Conservation (phyloP, 2,113 vertebrate species). For the Jacana jacana region DNA sequence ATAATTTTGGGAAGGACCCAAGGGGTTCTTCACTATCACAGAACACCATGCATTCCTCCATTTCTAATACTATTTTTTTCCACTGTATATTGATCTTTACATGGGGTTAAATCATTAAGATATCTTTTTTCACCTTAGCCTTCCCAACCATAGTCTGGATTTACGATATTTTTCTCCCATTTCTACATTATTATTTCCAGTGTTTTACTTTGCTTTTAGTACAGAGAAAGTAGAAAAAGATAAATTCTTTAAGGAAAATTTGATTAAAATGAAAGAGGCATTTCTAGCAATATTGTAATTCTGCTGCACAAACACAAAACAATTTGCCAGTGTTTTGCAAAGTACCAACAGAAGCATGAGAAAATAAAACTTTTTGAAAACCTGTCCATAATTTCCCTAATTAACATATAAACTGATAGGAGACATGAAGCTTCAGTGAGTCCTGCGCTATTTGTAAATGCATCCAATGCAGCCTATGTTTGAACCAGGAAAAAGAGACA, state of each 20-base stretch:
- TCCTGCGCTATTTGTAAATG: background rate
- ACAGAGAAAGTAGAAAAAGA: background rate
- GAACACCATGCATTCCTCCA: background rate
- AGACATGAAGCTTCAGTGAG: background rate
- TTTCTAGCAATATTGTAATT: background rate
- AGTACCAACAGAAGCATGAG: background rate
- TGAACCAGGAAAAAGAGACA: background rate
- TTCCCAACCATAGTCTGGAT: background rate
- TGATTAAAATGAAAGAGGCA: background rate
- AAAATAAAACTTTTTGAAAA: background rate
- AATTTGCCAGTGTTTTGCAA: background rate
- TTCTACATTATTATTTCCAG: background rate
- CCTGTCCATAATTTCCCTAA: background rate
- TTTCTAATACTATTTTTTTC: background rate
- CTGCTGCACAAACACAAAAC: background rate
- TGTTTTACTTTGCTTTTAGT: background rate
- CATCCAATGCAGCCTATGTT: background rate
- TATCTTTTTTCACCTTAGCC: background rate
- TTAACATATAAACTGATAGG: background rate
- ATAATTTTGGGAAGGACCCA: background rate
- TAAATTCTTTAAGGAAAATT: background rate
- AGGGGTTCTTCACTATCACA: background rate
- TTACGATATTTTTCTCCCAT: background rate
- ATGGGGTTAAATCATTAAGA: background rate
- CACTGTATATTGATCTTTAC: background rate